Evolutionary conservation across 1,140 invertebrate genomes (phyloP), one percentile per base, ranked within the genome.

Genomic region (Ips nitidus): DNA sequence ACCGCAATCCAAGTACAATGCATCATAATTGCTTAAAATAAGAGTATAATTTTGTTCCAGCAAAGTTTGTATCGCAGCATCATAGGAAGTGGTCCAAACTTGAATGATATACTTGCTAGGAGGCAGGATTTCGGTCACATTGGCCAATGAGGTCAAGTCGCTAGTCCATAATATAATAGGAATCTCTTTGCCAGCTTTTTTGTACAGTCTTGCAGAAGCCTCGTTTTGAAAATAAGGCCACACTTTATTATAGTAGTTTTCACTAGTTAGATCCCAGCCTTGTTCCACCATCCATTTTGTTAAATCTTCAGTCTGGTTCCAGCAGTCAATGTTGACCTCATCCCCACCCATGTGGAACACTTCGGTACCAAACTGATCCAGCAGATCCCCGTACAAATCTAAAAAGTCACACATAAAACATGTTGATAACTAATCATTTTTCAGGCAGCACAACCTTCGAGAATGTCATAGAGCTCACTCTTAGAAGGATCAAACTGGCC

Each of bases 401-500:
- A 37, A 8, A 65, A 1, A 60, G 2, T 36, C 37, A 5, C 7
- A 8, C 45, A 50, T 50, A 2, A 50, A 50, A 6, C 45, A 3
- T 3, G 1, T 22, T 50, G 22, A 50, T 3, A 8, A 2, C 3
- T 22, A 50, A 8, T 50, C 7, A 50, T 2, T 22, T 22, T 22
- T 22, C 22, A 22, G 22, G 22, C 22, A 22, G 22, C 22, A 22
- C 22, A 22, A 52, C 87, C 84, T 63, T 86, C 83, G 2, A 94
- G 78, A 2, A 93, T 85, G 5, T 83, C 80, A 75, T 91, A 93
- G 62, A 92, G 82, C 70, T 89, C 84, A 3, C 86, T 84, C 76
- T 94, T 94, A 3, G 90, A 84, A 0, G 91, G 91, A 82, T 94
- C 94, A 1, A 94, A 79, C 77, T 94, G 92, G 0, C 93, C 92